Evolutionary conservation across 1,140 invertebrate genomes (phyloP), one percentile per base, ranked within the genome.

Genomic region (Leptopilina boulardi): DNA sequence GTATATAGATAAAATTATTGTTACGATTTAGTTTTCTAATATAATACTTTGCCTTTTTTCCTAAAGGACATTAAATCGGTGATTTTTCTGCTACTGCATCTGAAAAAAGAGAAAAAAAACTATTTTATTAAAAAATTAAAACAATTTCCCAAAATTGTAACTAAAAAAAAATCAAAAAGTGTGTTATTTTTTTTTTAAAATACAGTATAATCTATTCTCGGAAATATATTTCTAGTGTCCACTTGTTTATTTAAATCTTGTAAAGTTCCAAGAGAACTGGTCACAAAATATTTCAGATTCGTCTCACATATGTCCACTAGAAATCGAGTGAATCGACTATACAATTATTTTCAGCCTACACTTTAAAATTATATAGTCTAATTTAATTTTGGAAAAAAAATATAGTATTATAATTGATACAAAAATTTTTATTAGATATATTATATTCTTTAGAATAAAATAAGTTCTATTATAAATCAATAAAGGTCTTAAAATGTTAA

Each of bases 241-340:
- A 18, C 5, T 18, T 51, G 47, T 51, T 51, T 51, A 51, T 51
- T 51, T 51, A 51, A 51, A 51, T 51, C 47, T n/a, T 51, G n/a
- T 51, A 5, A 51, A 51, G 47, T 51, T 51, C 47, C n/a, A 51
- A 51, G 47, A 30, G 3, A 26, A 66, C 56, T 26, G 13, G 9
- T 66, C 56, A 15, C 56, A 10, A 42, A 1, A 21, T 21, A 4
- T 26, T 59, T 66, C 23, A 66, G 23, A 66, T 66, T 66, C 23
- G 23, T 66, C 56, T 66, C 23, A 66, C 56, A 66, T n/a, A n/a
- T 30, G 56, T 66, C 56, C 11, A 26, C 56, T 30, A 30, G 56
- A 66, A 66, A 66, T 66, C 23, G 56, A 26, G 23, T 66, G 23
- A 26, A 30, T 13, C 21, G n/a, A 51, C 44, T 47, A 15, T 42